Conservation (phyloP, 2,113 vertebrate species). For the Hippolais icterina region DNA sequence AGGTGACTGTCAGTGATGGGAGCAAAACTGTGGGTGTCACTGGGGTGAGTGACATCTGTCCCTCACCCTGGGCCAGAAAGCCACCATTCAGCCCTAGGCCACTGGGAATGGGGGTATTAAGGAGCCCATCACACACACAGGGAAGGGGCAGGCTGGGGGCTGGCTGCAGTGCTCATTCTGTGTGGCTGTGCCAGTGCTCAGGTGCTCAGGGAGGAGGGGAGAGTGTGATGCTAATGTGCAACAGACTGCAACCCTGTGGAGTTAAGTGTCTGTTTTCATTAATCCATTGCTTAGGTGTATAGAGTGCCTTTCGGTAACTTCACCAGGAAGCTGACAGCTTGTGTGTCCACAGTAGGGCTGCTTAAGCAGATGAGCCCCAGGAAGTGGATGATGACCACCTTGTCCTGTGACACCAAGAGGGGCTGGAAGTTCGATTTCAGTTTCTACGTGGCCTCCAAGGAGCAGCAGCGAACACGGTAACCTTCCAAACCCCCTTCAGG, state of each 20-base stretch:
- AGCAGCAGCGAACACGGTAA: constrained; percentile 88
- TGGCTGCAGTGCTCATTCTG: neutral
- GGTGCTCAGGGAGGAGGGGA: constrained; percentile 32
- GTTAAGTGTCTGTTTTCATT: constrained; percentile 84
- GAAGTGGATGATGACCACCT: constrained; percentile 92
- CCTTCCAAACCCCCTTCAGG: neutral
- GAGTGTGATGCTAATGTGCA: constrained; percentile 32
- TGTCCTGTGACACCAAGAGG: constrained; percentile 84
- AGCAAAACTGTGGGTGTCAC: neutral
- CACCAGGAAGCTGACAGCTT: constrained; percentile 94
- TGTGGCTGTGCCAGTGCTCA: neutral
- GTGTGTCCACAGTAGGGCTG: constrained; percentile 92
- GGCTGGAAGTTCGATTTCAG: constrained; percentile 94
- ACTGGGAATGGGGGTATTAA: neutral
- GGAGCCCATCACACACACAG: accelerated
- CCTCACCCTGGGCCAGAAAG: neutral
- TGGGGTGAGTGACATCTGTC: neutral
- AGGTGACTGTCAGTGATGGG: neutral
- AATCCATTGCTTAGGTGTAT: constrained; percentile 89
- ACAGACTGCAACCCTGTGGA: constrained; percentile 52
- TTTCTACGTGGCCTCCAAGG: constrained; percentile 86
- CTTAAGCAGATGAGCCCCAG: constrained; percentile 81
- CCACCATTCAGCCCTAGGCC: neutral
- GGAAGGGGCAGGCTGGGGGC: neutral
- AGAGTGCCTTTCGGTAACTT: constrained; percentile 91